A percentile compares a stretch with the other conserved stretches of the same genome.
phyloP scores from a whole-genome alignment of 2,797 vertebrate species.

The Pipistrellus kuhlii region DNA sequence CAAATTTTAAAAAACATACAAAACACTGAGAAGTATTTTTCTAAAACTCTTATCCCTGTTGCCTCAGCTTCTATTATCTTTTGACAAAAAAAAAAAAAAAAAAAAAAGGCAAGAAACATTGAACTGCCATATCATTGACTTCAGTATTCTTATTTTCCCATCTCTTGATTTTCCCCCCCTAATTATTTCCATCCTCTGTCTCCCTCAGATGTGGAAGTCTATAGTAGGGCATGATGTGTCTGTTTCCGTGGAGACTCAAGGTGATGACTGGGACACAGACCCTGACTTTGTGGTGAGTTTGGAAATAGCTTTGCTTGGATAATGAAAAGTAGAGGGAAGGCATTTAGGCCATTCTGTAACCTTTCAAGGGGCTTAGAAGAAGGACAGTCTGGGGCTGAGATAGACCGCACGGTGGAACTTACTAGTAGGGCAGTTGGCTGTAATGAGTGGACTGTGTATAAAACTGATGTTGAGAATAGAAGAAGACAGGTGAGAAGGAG shows the following conservation, averaged over 20 bases:
- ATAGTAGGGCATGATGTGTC: constrained; percentile 93
- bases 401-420: neutral
- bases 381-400: neutral
- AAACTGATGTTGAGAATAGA: neutral
- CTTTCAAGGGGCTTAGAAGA: neutral
- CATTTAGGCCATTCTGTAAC: neutral
- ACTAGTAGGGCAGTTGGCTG: neutral
- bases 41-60: constrained; percentile 12
- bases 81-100: neutral
- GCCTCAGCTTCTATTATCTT: constrained; percentile 27
- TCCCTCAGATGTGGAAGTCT: constrained; percentile 97
- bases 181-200: constrained; percentile 29
- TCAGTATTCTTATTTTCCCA: neutral
- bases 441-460: neutral
- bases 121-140: neutral
- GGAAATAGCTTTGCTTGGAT: neutral
- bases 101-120: neutral
- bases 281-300: constrained; percentile 95
- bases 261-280: constrained; percentile 98
- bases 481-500: neutral
- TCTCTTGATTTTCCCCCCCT: neutral
- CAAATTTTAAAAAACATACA: neutral
- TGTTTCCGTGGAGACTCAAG: constrained; percentile 89
- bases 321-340: neutral
- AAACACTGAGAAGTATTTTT: neutral